phyloP scores from a whole-genome alignment of 2,113 vertebrate genomes.

The Solenodon paradoxus region DNA sequence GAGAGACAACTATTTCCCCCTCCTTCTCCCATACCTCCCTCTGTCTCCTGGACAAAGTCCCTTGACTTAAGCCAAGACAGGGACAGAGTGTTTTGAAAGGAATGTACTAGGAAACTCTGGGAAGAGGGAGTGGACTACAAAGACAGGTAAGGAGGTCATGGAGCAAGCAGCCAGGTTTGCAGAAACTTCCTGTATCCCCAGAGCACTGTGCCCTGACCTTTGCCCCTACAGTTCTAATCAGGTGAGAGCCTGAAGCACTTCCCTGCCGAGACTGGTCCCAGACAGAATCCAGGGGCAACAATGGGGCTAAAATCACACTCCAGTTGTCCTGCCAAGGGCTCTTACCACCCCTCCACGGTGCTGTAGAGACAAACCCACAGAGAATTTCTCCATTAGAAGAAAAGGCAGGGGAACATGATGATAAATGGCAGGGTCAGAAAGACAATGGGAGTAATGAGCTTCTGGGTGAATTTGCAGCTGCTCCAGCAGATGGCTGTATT shows the following conservation, averaged over 20 bases:
- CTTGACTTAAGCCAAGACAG: neutral
- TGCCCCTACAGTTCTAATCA: neutral
- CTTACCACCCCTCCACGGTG: neutral
- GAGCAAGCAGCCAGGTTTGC: neutral
- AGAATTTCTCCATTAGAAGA: neutral
- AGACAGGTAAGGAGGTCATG: neutral
- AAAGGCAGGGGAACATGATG: neutral
- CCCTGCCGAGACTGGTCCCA: neutral
- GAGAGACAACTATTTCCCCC: neutral
- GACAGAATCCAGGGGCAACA: neutral
- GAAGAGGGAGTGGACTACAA: constrained; percentile 1
- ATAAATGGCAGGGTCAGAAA: neutral
- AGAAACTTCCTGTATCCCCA: neutral
- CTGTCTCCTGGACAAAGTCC: neutral
- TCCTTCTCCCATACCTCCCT: neutral
- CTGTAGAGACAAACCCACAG: neutral
- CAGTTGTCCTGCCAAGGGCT: neutral
- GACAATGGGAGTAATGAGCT: neutral
- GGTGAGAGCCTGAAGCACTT: neutral
- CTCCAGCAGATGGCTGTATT: neutral
- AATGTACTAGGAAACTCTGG: neutral
- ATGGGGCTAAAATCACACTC: neutral
- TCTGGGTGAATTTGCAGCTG: constrained; percentile 1
- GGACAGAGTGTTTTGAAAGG: constrained; percentile 9
- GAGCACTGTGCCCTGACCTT: neutral